Evolutionary conservation across 1,140 invertebrate genomes (phyloP), one percentile per base, ranked within the genome.

Genomic region (Diorhabda elongata): DNA sequence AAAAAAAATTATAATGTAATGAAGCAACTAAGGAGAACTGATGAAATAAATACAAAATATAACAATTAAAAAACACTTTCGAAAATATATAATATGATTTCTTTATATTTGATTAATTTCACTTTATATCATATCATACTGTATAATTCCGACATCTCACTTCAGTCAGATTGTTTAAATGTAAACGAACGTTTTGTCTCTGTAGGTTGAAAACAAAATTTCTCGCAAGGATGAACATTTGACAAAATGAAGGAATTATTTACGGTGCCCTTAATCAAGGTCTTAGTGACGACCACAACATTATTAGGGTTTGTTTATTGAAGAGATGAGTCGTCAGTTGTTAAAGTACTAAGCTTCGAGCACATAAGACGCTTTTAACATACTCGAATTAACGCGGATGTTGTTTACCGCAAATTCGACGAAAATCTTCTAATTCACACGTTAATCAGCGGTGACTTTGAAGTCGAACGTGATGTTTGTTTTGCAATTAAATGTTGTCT

Each of bases 301-400:
- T 65, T 56, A 65, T 65, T 65, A 65, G 45, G 47, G 52, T 56
- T 65, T 65, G 52, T 65, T 65, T 65, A 65, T 58, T 58, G 64
- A 57, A 65, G 56, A 43, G 61, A 62, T 62, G 61, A 62, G n/a
- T 44, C 61, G 3, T 44, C n/a, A 62, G 43, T 62, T 44, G 61
- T 62, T 62, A 44, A n/a, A 44, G 42, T 44, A 62, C 42, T 62
- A 62, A 11, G 8, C 42, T 11, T n/a, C 47, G 4, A 52, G 47
- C 47, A 62, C 44, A 44, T 41, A 44, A 62, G 61, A 44, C 61
- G 61, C 42, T 62, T 62, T 62, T 44, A 42, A 44, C 47, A n/a
- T 52, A 52, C n/a, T 8, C 47, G 47, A 52, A 6, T 52, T n/a
- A 26, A 26, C 26, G 26, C 26, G 26, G 26, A n/a, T 52, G 47